Base-by-base conservation (phyloP, 2,888 invertebrate species). In the Synanthedon tipuliformis region DNA sequence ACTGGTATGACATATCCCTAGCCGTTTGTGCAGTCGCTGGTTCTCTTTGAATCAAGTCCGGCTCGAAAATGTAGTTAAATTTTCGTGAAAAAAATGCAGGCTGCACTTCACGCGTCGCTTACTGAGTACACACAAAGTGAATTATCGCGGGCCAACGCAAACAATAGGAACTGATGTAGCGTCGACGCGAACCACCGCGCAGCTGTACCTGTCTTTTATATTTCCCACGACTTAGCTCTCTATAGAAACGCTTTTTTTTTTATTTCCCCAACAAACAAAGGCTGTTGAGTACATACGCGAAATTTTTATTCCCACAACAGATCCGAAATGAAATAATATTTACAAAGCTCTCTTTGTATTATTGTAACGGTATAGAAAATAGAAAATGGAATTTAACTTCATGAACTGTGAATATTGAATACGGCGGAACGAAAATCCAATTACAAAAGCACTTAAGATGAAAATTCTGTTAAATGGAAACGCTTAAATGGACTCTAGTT, bases 181-280 rank as follows among this genome's bases (percentile, higher is more conserved):
- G 66, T 60, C 66, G 58, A 67, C 70, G 71, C 68, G 70, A 69
- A 68, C 65, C 63, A 62, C 52, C 50, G 53, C 49, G 23, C 49
- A 15, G 18, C 49, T 16, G 12, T 45, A 13, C 45, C 45, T 45
- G 15, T 45, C 45, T 1, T 12, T 45, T n/a, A 15, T 45, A 4
- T 15, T 45, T 45, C 13, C n/a, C 45, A 15, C 45, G n/a, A 15
- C 45, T 41, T 41, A 4, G 3, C 41, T 12, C n/a, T 41, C n/a
- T 45, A 13, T 12, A 15, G 15, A 45, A 45, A 45, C 45, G 45
- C 45, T 45, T 45, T 12, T 41, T n/a, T 12, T 41, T 41, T 41
- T n/a, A 41, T 41, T 41, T 45, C 15, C 8, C 45, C 12, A 15
- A 45, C 45, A 45, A 45, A 45, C 45, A 45, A 45, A 45, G 45